Evolutionary conservation across 1,140 invertebrate genomes (phyloP).

Genomic region (Drosophila neocordata): DNA sequence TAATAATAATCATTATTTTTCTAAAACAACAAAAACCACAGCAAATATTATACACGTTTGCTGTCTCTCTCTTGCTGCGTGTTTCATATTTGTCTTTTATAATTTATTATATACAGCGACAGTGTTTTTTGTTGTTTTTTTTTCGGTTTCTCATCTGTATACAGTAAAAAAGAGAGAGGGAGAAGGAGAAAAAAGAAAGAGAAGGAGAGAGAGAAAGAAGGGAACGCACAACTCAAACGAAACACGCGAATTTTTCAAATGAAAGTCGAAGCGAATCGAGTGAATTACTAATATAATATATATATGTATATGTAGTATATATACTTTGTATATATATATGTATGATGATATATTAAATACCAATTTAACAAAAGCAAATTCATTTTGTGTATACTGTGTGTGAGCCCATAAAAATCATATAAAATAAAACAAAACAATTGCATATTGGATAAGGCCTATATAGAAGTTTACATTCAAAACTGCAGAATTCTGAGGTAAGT

Average conservation of each 20-base stretch:
- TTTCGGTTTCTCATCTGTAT: conserved; percentile 30
- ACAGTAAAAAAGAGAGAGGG: conserved; percentile 39
- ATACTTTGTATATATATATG: conserved; percentile 1
- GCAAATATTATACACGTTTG: conserved; percentile 17
- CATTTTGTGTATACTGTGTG: conserved; percentile 25
- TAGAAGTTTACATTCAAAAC: background rate
- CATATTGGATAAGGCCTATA: background rate
- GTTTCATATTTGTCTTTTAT: conserved; percentile 35
- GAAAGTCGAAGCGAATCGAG: conserved; percentile 51
- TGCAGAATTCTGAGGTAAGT: conserved; percentile 7
- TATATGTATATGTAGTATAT: conserved; percentile 1
- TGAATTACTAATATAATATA: conserved; percentile 44
- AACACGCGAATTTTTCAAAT: conserved; percentile 68
- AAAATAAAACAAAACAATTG: conserved; percentile 5
- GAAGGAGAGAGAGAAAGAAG: conserved; percentile 27
- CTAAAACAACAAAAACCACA: conserved; percentile 23
- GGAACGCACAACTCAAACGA: conserved; percentile 42
- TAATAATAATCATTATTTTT: conserved; percentile 36
- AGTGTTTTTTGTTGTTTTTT: conserved; percentile 50
- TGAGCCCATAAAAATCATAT: conserved; percentile 7
- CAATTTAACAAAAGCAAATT: conserved; percentile 42
- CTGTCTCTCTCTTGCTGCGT: conserved; percentile 19
- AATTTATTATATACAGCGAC: conserved; percentile 71
- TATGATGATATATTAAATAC: conserved; percentile 45
- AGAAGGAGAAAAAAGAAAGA: conserved; percentile 33